Base-by-base conservation (phyloP, 2,113 vertebrate genomes). In the Podarcis muralis region DNA sequence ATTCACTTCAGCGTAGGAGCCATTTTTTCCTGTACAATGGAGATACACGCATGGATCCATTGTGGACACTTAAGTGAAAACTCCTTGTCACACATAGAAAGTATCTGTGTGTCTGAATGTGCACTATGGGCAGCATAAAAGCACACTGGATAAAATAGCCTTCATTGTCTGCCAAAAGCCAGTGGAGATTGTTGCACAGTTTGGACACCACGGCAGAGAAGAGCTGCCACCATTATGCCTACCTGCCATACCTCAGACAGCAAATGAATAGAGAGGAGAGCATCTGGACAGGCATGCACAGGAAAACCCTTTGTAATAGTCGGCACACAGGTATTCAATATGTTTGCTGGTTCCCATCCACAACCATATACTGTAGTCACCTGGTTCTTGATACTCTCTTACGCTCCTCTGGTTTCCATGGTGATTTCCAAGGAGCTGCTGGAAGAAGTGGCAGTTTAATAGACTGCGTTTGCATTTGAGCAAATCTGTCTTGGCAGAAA, bases 401-500 rank as follows among this genome's bases (percentile, higher is more conserved):
- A 40, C 81, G 87, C 18, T 84, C 27, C 86, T 27, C 6, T 85
- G 1, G 32, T 90, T 92, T 40, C 53, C 5, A 30, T 11, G 2
- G 22, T 35, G 72, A 81, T 80, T 80, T 92, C 22, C 81, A 69
- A 18, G 84, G 88, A 92, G 81, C 66, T 40, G 69, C 53, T 81
- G 53, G 59, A 43, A 53, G 48, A 76, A 91, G 71, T 88, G 18
- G 4, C 81, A 86, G 62, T 37, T 81, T 89, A 25, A 86, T 91
- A 83, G 85, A 82, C 15, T 71, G 86, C 84, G 83, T 66, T 32
- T 91, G 25, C 30, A 84, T 88, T 90, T 93, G 90, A 92, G 78
- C 78, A 93, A 93, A 87, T 91, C 87, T 92, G 40, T 85, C 83
- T 83, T 92, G 92, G 92, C 92, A 91, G 85, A 94, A 91, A 25